These are phyloP conservation scores for Astropecten irregularis DNA, from an alignment of 53 echinoderm and acorn worm genomes.

Conservation along the genomic window DNA sequence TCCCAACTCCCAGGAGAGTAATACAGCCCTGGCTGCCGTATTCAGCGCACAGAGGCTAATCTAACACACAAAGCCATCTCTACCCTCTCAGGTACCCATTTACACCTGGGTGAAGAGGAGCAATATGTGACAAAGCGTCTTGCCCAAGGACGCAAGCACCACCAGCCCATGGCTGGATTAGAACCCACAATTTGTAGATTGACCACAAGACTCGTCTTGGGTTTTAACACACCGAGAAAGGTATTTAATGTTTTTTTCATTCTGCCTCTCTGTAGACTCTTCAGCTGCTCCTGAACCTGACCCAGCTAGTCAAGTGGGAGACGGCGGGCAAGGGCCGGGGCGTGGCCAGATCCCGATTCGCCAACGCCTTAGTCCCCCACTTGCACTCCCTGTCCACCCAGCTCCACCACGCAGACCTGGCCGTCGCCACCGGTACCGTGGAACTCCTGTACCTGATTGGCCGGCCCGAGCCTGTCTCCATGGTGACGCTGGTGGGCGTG, in stretches of 20 bases:
- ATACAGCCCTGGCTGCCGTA: too few relatives aligned
- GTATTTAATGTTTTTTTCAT: slow-evolving; percentile 16
- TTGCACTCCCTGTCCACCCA: slow-evolving; percentile 85
- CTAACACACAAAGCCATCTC: too few relatives aligned
- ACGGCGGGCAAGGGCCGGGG: slow-evolving; percentile 15
- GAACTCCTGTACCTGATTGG: slow-evolving; percentile 87
- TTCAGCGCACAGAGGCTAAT: too few relatives aligned
- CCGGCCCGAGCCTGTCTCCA: slow-evolving; percentile 64
- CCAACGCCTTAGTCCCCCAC: slow-evolving; percentile 60
- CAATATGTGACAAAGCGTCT: too few relatives aligned
- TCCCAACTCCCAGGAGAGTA: too few relatives aligned
- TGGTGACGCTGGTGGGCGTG: slow-evolving; percentile 74
- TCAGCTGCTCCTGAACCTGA: slow-evolving; percentile 85
- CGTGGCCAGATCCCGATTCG: slow-evolving; percentile 58
- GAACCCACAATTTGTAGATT: too few relatives aligned
- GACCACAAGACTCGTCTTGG: too few relatives aligned
- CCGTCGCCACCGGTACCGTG: slow-evolving; percentile 75
- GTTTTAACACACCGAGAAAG: too few relatives aligned
- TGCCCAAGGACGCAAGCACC: too few relatives aligned
- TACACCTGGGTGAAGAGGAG: too few relatives aligned
- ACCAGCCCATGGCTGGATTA: too few relatives aligned
- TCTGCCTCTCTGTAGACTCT: slow-evolving; percentile 49
- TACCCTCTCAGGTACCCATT: too few relatives aligned
- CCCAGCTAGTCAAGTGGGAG: slow-evolving; percentile 72
- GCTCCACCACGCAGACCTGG: slow-evolving; percentile 79